Evolutionary conservation across 2,888 invertebrate genomes (phyloP), one percentile per base, ranked within the genome.

Genomic region (Amiota minor): DNA sequence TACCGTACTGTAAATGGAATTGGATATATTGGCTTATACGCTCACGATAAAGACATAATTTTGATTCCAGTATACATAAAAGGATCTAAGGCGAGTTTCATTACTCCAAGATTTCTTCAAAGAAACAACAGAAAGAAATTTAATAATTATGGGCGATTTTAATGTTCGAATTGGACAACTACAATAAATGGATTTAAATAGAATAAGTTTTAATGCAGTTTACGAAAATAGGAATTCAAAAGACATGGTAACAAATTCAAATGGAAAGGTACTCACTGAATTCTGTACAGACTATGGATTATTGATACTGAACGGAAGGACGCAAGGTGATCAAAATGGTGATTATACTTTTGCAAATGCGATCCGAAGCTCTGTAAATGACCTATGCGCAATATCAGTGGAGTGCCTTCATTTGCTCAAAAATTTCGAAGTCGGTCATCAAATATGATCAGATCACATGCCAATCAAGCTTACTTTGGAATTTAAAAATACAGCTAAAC

Each of bases 301-400:
- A n/a, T n/a, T n/a, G n/a, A n/a, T n/a, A n/a, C n/a, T n/a, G n/a
- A n/a, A n/a, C n/a, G n/a, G n/a, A n/a, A n/a, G n/a, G n/a, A n/a
- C n/a, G 1, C 50, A 50, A 50, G 6, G 50, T 2, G 50, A 50
- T 50, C 50, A 50, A 11, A 50, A 4, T 50, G 50, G 50, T 50
- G 50, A 50, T 14, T 50, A 2, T 50, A 50, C 50, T 2, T 50
- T 50, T 50, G 50, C 4, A 2, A 50, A 50, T 50, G 50, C 50
- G 50, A 4, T 50, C 50, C 2, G 50, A 50, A 50, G 50, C 50
- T 49, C 49, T 9, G 12, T 49, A 50, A 50, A 50, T 50, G 50
- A 50, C 50, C n/a, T 50, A 50, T 50, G 50, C 50, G 50, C 50
- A 50, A n/a, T n/a, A 2, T 50, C 50, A 50, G 50, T 50, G 50